These are phyloP conservation scores for Philonicus albiceps DNA, from an alignment of 2,888 invertebrate genomes.

Conservation along the genomic window DNA sequence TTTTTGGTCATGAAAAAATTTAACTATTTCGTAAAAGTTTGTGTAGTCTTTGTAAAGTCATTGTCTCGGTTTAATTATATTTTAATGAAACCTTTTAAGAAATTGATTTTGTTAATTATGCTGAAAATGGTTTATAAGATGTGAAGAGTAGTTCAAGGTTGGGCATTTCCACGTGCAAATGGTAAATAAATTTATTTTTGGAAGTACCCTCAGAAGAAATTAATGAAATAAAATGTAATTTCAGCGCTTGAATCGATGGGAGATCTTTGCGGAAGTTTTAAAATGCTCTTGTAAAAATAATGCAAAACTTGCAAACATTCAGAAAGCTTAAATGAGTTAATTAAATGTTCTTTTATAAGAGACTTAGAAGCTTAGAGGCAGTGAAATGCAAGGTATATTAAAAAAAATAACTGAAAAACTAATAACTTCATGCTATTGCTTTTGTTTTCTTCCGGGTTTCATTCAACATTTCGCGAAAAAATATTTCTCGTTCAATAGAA, in stretches of 20 bases:
- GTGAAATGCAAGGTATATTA: neutral
- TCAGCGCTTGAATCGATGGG: neutral
- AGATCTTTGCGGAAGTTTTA: neutral
- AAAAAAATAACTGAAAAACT: neutral
- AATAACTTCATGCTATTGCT: neutral
- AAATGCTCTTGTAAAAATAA: neutral
- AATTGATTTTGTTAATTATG: neutral
- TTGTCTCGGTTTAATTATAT: neutral
- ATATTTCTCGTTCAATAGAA: neutral
- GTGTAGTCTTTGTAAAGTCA: neutral
- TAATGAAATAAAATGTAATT: neutral
- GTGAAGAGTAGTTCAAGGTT: neutral
- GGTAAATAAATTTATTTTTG: neutral
- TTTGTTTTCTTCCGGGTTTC: neutral
- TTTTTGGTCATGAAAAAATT: constrained; percentile 1
- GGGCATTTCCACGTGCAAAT: neutral
- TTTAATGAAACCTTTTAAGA: neutral
- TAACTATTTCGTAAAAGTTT: neutral
- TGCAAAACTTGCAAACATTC: neutral
- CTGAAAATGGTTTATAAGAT: neutral
- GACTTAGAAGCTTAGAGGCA: neutral
- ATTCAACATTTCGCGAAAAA: no score
- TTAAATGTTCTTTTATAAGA: neutral
- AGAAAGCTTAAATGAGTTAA: neutral
- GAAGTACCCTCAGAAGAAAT: neutral